Base-by-base conservation (phyloP, 2,113 vertebrate species). In the Pagrus major region DNA sequence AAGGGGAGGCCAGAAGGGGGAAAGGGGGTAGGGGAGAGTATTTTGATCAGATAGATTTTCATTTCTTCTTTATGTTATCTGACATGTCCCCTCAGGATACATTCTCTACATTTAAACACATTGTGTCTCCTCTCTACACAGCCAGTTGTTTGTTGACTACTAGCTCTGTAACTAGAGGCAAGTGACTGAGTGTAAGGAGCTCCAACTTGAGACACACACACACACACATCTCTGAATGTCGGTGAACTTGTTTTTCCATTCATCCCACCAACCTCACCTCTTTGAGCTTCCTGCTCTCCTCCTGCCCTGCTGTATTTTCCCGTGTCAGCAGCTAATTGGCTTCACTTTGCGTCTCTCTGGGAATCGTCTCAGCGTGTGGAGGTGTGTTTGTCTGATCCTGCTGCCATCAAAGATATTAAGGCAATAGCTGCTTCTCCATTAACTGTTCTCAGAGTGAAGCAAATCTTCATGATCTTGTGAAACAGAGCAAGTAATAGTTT, bases 281-380 rank as follows among this genome's bases (percentile, higher is more conserved):
- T 75, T 4, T 15, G 9, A 63, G 70, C 39, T 75, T 27, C 55
- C 29, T 21, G 0, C 33, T 52, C 37, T 72, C 61, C 61, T 42
- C 18, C 56, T 27, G 37, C 31, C 54, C 37, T 12, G 69, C 59
- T 74, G 39, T 21, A 70, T 82, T 67, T 68, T 46, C 58, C 39
- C 55, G 51, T 56, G 47, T 87, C 81, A 51, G 64, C 64, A 42
- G 51, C 69, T 87, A 84, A 84, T 81, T 87, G 81, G 73, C 59
- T 54, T 23, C 78, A 71, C 41, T 71, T 63, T 47, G 29, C 15
- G 15, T 64, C 56, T 65, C 69, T 63, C 25, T 0, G 29, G 71
- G 71, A 79, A 54, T 61, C 0, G 76, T 64, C 39, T 75, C 25
- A 15, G 47, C 49, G 42, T 77, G 58, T 49, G 73, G 77, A 60